Conservation (phyloP, 2,888 invertebrate species). For the Temnothorax ravouxi region DNA sequence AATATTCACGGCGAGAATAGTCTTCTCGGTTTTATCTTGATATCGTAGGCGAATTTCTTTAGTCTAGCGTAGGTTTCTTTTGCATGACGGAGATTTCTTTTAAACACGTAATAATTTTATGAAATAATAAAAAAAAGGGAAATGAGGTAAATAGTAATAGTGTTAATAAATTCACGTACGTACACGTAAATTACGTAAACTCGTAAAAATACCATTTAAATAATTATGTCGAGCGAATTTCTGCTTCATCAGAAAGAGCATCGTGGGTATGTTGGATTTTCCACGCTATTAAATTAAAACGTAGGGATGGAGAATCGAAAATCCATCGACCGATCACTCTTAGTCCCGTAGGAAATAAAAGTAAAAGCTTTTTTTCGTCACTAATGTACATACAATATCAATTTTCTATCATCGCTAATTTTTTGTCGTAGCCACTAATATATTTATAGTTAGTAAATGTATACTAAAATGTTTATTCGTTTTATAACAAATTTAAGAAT, state of each 20-base stretch:
- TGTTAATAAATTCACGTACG: background rate
- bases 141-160: too few species aligned
- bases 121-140: background rate
- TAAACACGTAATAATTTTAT: background rate
- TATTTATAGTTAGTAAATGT: background rate
- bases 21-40: background rate
- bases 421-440: background rate
- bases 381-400: constrained; percentile 2
- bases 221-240: constrained; percentile 7
- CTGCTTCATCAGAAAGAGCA: constrained; percentile 49
- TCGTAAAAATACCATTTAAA: background rate
- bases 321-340: constrained; percentile 64
- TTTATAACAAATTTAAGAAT: background rate
- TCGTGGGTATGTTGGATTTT: constrained; percentile 43
- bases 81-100: background rate
- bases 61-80: background rate
- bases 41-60: background rate
- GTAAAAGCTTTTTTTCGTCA: constrained; percentile 59
- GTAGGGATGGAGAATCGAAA: constrained; percentile 66
- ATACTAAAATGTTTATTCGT: background rate
- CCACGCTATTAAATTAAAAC: constrained; percentile 68
- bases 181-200: background rate
- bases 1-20: background rate
- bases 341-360: constrained; percentile 70
- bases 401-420: background rate